Evolutionary conservation across 2,797 vertebrate genomes (phyloP).

Genomic region (Sebastes kiyomatsui): DNA sequence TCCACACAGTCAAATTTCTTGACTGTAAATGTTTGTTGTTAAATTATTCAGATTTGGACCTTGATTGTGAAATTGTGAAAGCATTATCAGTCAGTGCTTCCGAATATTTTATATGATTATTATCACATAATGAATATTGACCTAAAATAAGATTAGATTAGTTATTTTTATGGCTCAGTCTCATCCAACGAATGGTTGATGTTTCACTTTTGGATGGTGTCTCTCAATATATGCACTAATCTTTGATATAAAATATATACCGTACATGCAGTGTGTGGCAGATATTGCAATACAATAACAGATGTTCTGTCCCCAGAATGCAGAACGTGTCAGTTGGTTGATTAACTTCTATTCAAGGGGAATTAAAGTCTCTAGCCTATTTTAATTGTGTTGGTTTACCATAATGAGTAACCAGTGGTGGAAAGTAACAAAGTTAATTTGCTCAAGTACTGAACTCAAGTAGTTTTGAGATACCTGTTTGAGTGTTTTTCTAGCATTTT

Average conservation of each 20-base stretch:
- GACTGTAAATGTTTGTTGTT: neutral
- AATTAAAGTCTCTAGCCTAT: neutral
- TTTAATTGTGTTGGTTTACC: neutral
- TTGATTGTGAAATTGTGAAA: neutral
- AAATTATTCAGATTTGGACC: neutral
- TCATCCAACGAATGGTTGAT: neutral
- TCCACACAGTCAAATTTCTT: neutral
- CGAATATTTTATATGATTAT: neutral
- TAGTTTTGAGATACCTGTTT: neutral
- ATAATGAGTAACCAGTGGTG: neutral
- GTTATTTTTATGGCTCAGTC: neutral
- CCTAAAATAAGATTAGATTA: neutral
- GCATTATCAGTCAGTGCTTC: neutral
- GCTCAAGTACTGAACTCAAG: neutral
- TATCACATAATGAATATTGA: neutral
- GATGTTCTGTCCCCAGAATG: neutral
- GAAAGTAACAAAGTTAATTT: neutral
- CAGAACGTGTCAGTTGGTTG: neutral
- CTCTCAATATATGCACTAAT: neutral
- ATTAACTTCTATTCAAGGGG: neutral
- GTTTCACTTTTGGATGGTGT: neutral
- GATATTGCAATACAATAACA: neutral
- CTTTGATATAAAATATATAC: neutral
- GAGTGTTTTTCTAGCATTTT: neutral
- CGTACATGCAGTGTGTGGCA: accelerated